Base-by-base conservation (phyloP, 2,888 invertebrate species). In the Silvanus unidentatus region DNA sequence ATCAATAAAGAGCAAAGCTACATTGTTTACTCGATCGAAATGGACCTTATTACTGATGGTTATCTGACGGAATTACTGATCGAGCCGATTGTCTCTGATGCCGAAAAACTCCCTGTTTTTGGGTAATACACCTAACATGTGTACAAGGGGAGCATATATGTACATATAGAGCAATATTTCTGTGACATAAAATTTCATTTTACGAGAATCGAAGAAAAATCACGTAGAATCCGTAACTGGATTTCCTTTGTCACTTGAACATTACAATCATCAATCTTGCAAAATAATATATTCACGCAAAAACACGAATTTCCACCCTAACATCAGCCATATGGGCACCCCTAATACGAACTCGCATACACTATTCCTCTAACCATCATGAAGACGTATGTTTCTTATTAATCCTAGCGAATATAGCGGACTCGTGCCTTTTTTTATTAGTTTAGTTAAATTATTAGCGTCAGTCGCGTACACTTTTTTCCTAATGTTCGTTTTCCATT, bases 181-280 rank as follows among this genome's bases (percentile, higher is more conserved):
- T 16, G 16, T 37, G 37, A 37, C 37, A 37, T 37, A 37, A 49
- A 53, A 52, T 54, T 49, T 52, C 52, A 53, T 54, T 50, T 49
- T 42, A 39, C 46, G 37, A 45, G 45, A 48, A 53, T 52, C 49
- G 49, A 50, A 53, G 54, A 52, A 55, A 56, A 59, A 59, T 56
- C 51, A 51, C 52, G 47, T 50, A 47, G 48, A 49, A 54, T 51
- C 52, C 50, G 53, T 56, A 55, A 57, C 56, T 58, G 57, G 54
- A 58, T 59, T 58, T 58, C 35, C 40, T 49, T 52, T 53, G 57
- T 57, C 58, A 50, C 49, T 54, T 51, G 53, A 54, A 54, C 57
- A 58, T 56, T 53, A 55, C 54, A 54, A 52, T 55, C 58, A 63
- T 63, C 59, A 62, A 63, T 63, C 63, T 63, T 57, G 38, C 37